These are phyloP conservation scores for Opisthograptis luteolata DNA, from an alignment of 2,888 invertebrate genomes.

Conservation along the genomic window DNA sequence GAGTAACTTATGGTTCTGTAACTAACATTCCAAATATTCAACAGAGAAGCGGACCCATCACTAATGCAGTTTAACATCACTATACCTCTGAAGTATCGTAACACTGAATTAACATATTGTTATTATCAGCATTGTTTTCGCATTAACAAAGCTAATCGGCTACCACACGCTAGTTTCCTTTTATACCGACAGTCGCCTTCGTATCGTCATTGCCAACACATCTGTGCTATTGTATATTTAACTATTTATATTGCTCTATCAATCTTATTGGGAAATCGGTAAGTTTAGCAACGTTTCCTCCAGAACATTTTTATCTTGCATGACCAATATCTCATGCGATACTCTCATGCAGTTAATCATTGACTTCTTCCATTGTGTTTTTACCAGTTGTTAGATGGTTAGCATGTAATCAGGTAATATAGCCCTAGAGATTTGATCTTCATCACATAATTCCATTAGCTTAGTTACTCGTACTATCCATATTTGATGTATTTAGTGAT, in stretches of 20 bases:
- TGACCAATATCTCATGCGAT: constrained; percentile 57
- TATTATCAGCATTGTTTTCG: constrained; percentile 55
- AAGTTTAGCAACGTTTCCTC: constrained; percentile 46
- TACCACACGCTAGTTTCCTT: constrained; percentile 55
- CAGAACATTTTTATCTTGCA: constrained; percentile 48
- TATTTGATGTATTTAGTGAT: constrained; percentile 47
- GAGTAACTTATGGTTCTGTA: not conserved
- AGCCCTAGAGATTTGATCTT: constrained; percentile 46
- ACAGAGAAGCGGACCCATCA: constrained; percentile 36
- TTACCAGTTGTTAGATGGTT: constrained; percentile 38
- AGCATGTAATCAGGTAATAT: constrained; percentile 59
- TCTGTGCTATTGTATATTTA: constrained; percentile 20
- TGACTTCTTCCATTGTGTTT: constrained; percentile 37
- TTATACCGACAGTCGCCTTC: constrained; percentile 35
- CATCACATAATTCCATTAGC: constrained; percentile 58
- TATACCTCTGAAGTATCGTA: constrained; percentile 51
- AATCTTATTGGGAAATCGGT: constrained; percentile 48
- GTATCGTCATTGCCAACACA: constrained; percentile 32
- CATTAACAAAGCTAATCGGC: constrained; percentile 42
- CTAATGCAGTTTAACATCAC: constrained; percentile 35
- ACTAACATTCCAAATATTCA: constrained; percentile 12
- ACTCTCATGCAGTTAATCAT: constrained; percentile 52
- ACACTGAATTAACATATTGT: constrained; percentile 61
- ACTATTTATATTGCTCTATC: constrained; percentile 26
- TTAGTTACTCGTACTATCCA: constrained; percentile 41